A percentile compares a stretch with the other conserved stretches of the same genome.
Evolutionary conservation across 30 jellyfish, hydroid and myxozoan genomes (phyloP).

Genomic region (Aurelia aurita complex sp. Pacific): DNA sequence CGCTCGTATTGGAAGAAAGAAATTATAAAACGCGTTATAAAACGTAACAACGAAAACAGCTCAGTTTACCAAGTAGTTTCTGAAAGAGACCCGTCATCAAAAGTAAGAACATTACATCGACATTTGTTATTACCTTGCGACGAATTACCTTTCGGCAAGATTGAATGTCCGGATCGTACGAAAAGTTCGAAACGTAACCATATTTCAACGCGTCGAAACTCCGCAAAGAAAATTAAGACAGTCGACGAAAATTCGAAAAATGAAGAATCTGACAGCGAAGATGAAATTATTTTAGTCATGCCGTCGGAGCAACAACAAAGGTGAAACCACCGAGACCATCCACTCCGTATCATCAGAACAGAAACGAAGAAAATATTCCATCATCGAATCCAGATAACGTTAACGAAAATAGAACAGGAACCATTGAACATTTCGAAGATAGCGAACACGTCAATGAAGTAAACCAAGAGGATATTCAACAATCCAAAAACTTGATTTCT

Average conservation of each 20-base stretch:
- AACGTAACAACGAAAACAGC: conserved; percentile 19
- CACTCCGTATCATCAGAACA: neutral
- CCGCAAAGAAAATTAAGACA: neutral
- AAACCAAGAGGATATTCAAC: neutral
- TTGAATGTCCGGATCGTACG: neutral
- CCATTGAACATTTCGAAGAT: neutral
- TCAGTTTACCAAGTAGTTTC: conserved; percentile 40
- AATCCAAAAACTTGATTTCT: neutral
- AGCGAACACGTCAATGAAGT: neutral
- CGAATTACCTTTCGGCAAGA: conserved; percentile 18
- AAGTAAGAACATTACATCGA: conserved; percentile 35
- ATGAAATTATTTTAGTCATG: neutral
- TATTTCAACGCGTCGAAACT: neutral
- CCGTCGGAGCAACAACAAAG: neutral
- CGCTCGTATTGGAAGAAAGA: too few species aligned
- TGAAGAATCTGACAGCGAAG: conserved; percentile 6
- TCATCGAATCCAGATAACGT: neutral
- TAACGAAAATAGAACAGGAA: neutral
- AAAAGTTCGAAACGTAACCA: neutral
- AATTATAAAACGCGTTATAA: conserved; percentile 8
- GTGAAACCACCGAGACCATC: neutral
- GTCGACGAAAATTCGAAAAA: conserved; percentile 6
- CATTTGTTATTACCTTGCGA: conserved; percentile 43
- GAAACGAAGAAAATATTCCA: neutral
- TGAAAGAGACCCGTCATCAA: conserved; percentile 27